Evolutionary conservation across 2,113 vertebrate genomes (phyloP).

Genomic region (Hassar affinis): DNA sequence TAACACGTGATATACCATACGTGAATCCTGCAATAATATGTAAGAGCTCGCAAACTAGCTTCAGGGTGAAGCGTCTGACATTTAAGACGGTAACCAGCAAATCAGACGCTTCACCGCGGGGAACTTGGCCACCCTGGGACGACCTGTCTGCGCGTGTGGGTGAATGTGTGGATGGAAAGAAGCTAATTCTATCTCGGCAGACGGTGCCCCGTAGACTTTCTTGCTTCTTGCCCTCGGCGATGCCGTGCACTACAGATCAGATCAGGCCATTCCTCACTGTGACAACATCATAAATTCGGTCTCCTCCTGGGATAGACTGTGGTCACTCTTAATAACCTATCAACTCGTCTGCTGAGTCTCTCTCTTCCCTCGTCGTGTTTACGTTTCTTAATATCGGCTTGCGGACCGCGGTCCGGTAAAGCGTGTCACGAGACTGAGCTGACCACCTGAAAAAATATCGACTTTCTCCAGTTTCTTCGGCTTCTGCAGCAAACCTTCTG

Average conservation of each 20-base stretch:
- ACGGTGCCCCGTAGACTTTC: background rate
- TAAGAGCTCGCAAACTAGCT: background rate
- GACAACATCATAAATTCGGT: constrained; percentile 36
- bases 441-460: background rate
- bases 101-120: constrained; percentile 34
- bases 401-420: background rate
- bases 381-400: background rate
- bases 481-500: background rate
- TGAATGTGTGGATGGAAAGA: background rate
- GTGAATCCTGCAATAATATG: background rate
- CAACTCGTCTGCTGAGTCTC: background rate
- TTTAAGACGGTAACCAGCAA: constrained; percentile 24
- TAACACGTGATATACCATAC: background rate
- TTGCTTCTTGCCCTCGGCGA: constrained; percentile 6
- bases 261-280: constrained; percentile 31
- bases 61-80: background rate
- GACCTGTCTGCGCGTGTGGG: constrained; percentile 7
- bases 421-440: background rate
- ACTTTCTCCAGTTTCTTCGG: background rate
- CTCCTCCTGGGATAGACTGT: constrained; percentile 21
- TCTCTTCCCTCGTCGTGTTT: background rate
- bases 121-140: constrained; percentile 5
- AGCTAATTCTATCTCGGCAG: constrained; percentile 24
- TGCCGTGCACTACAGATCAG: constrained; percentile 14
- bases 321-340: constrained; percentile 6